phyloP scores from a whole-genome alignment of 2,797 vertebrate genomes.

The Lacerta viridis region DNA sequence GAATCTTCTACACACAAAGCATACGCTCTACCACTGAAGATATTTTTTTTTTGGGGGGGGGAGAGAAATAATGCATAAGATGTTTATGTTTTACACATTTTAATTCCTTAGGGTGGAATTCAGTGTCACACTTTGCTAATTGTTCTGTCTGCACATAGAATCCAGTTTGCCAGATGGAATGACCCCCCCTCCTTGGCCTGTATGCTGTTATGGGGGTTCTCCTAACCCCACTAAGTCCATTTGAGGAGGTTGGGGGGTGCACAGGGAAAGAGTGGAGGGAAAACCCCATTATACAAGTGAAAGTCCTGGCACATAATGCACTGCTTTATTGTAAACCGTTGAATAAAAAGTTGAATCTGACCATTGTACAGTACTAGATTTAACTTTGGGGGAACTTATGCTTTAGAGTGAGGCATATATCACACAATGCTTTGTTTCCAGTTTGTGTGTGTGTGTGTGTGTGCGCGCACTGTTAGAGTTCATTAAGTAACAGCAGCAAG shows the following conservation, averaged over 20 bases:
- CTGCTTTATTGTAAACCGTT: background rate
- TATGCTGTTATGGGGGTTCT: too few species aligned
- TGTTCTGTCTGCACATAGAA: too few species aligned
- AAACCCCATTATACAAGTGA: too few species aligned
- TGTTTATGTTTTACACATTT: background rate
- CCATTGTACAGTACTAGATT: too few species aligned
- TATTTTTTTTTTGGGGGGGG: background rate
- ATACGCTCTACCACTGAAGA: background rate
- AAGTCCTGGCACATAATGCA: too few species aligned
- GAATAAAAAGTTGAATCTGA: too few species aligned
- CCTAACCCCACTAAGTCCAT: too few species aligned
- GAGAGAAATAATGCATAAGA: background rate
- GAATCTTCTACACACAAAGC: background rate
- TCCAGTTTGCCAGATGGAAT: too few species aligned
- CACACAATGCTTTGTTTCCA: background rate
- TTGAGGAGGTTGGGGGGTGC: too few species aligned
- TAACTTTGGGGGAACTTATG: background rate
- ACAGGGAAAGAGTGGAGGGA: too few species aligned
- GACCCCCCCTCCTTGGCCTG: too few species aligned
- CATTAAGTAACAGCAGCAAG: conserved; percentile 15
- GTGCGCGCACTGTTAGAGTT: background rate
- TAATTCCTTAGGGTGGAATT: background rate
- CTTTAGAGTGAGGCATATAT: background rate
- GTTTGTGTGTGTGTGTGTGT: background rate
- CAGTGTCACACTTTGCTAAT: too few species aligned